Conservation (phyloP, 2,888 invertebrate species). For the Clitarchus hookeri region DNA sequence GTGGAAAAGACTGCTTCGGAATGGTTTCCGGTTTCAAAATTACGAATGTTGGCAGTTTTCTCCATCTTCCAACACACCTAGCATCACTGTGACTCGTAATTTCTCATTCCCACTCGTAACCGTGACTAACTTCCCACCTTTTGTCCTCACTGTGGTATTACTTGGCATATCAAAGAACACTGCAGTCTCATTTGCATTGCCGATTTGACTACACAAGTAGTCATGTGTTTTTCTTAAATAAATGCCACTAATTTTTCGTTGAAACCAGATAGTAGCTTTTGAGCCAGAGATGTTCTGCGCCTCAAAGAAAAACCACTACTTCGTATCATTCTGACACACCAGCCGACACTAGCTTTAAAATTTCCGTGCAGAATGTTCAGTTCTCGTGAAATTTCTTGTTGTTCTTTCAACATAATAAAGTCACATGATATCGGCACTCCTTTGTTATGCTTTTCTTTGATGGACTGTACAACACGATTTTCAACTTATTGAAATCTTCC, state of each 20-base stretch:
- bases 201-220: conserved; percentile 27
- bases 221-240: not conserved
- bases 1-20: conserved; percentile 37
- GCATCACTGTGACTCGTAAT: conserved; percentile 20
- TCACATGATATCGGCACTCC: no score
- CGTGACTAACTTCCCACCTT: conserved; percentile 22
- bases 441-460: no score
- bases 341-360: no score
- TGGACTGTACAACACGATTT: no score
- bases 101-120: conserved; percentile 27
- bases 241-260: conserved; percentile 30
- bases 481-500: no score
- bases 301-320: no score
- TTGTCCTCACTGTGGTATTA: conserved; percentile 32
- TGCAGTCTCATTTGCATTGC: conserved; percentile 31
- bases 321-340: no score
- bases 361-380: no score
- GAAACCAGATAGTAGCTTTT: not conserved
- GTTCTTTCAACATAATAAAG: no score
- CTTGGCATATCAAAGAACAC: conserved; percentile 29
- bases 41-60: conserved; percentile 30
- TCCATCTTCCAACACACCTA: conserved; percentile 25
- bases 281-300: no score
- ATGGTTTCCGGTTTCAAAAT: conserved; percentile 34
- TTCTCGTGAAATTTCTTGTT: no score